Base-by-base conservation (phyloP, 2,113 vertebrate species). In the Ardeotis arabs region DNA sequence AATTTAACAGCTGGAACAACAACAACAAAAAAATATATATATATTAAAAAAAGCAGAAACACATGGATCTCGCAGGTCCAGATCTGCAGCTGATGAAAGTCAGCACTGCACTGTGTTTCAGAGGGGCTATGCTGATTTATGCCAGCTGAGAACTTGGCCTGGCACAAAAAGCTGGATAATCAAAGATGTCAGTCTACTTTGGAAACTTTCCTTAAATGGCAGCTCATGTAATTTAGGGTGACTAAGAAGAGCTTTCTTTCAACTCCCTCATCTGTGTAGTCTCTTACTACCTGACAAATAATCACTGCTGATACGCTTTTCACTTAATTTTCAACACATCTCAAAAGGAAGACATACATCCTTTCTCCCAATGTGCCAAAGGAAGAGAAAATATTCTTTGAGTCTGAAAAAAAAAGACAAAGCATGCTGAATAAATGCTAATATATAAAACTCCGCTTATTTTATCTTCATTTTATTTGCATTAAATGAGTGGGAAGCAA, bases 301-400 rank as follows among this genome's bases (percentile, higher is more conserved):
- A 90, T 85, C 12, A 22, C 41, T 92, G 74, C 39, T 58, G 55
- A 62, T 87, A 90, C 1, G 22, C 52, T 89, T 96, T 85, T 84
- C 78, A 44, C 88, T 90, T 90, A n/a, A 67, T 94, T 97, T 97
- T 95, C 92, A 96, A 63, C 39, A 89, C 17, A 55, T 62, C 44
- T 78, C 41, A 74, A 44, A 81, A 95, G 39, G 23, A 78, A 68
- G 23, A 49, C 85, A 67, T 31, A n/a, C 47, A 90, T 41, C 76
- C 33, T 95, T 95, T 93, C 73, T 94, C 56, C 37, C 49, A 72
- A 18, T 69, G 25, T 73, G 37, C 63, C 56, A 58, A 93, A 84
- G 44, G 35, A 85, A 53, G 5, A 84, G 68, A 85, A 96, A 96
- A 84, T 67, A 62, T 47, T 83, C 20, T 79, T 52, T 50, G 8